Percentiles rank a stretch among this genome's conserved stretches.
Conservation (phyloP, 2,888 invertebrate species). For the Lycaena phlaeas region DNA sequence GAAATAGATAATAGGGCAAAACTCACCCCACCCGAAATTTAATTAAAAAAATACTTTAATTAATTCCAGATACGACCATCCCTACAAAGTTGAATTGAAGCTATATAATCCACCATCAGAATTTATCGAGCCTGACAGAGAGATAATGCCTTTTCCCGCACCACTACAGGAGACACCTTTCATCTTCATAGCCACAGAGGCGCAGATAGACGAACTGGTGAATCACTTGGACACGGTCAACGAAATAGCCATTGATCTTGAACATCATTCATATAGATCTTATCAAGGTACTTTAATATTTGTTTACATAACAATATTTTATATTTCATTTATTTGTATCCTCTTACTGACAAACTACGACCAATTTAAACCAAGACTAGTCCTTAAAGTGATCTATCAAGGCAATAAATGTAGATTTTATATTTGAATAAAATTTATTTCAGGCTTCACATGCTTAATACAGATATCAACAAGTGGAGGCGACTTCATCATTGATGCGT, state of each 20-base stretch:
- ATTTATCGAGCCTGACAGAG: slow-evolving; percentile 54
- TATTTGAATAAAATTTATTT: no score
- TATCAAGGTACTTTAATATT: slow-evolving; percentile 86
- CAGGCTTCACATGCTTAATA: slow-evolving; percentile 90
- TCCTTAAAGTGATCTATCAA: no score
- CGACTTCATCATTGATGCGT: slow-evolving; percentile 93
- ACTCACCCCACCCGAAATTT: not conserved
- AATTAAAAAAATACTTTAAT: not conserved
- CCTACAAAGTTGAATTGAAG: slow-evolving; percentile 89
- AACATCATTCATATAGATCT: slow-evolving; percentile 93
- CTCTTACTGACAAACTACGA: no score
- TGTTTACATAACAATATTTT: no score
- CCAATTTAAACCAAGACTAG: no score
- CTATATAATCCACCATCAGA: slow-evolving; percentile 76
- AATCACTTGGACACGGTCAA: slow-evolving; percentile 76
- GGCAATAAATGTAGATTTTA: no score
- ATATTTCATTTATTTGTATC: no score
- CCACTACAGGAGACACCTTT: slow-evolving; percentile 77
- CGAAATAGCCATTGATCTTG: slow-evolving; percentile 92
- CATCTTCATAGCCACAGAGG: slow-evolving; percentile 77
- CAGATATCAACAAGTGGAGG: slow-evolving; percentile 87
- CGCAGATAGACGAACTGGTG: slow-evolving; percentile 77
- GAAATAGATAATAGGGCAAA: no score
- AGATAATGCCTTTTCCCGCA: slow-evolving; percentile 39
- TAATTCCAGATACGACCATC: slow-evolving; percentile 82